These are phyloP conservation scores for Callionymus lyra DNA, from an alignment of 2,113 vertebrate genomes.

Conservation along the genomic window DNA sequence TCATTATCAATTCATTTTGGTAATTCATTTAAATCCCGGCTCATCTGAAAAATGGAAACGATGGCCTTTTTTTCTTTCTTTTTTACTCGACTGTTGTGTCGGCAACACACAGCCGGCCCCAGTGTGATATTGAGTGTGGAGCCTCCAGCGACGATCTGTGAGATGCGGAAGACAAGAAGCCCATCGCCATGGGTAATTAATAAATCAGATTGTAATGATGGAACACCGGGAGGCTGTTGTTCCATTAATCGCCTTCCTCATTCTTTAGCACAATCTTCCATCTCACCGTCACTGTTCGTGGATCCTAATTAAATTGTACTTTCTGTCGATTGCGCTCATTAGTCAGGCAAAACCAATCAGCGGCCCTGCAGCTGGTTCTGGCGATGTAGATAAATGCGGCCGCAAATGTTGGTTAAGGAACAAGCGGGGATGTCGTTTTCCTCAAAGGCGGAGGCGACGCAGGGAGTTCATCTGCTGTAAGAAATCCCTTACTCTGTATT, in stretches of 20 bases:
- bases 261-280: slow-evolving; percentile 40
- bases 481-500: not conserved
- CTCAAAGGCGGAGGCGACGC: slow-evolving; percentile 6
- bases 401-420: slow-evolving; percentile 33
- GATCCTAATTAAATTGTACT: slow-evolving; percentile 58
- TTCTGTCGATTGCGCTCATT: slow-evolving; percentile 55
- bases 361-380: slow-evolving; percentile 34
- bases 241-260: slow-evolving; percentile 43
- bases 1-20: no score
- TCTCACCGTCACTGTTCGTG: slow-evolving; percentile 26
- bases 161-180: not conserved
- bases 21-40: no score
- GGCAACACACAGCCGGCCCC: no score
- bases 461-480: not conserved
- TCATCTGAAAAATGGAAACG: no score
- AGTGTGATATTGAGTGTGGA: no score
- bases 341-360: slow-evolving; percentile 57
- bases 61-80: no score
- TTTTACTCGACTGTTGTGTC: no score
- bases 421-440: slow-evolving; percentile 7
- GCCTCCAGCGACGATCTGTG: no score
- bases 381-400: slow-evolving; percentile 32
- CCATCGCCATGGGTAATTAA: slow-evolving; percentile 49
- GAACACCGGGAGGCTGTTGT: slow-evolving; percentile 37
- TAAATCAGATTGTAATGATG: slow-evolving; percentile 54